phyloP scores from a whole-genome alignment of 2,888 invertebrate species.

The Steromphala cineraria region DNA sequence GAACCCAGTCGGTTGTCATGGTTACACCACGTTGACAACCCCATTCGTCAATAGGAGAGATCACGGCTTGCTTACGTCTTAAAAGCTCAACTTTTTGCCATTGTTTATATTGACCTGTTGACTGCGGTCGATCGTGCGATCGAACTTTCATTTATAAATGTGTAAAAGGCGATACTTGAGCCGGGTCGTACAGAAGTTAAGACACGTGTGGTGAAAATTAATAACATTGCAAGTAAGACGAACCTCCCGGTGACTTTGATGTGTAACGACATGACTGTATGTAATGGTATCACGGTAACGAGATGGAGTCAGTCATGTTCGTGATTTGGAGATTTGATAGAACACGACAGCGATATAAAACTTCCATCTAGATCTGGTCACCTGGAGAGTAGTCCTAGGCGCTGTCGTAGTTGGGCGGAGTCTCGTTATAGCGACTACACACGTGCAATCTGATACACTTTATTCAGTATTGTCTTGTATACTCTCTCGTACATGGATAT shows the following conservation, averaged over 20 bases:
- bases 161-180: background rate
- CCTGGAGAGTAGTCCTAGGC: too few species aligned
- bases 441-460: too few species aligned
- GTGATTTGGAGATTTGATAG: background rate
- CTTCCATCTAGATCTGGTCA: too few species aligned
- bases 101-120: constrained; percentile 2
- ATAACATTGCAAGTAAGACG: background rate
- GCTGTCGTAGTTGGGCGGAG: too few species aligned
- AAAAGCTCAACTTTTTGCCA: background rate
- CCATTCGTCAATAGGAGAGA: background rate
- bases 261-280: background rate
- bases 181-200: background rate
- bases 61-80: background rate
- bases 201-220: background rate
- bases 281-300: background rate
- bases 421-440: too few species aligned
- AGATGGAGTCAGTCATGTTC: background rate
- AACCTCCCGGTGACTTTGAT: background rate
- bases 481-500: too few species aligned
- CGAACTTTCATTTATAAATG: constrained; percentile 10
- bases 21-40: background rate
- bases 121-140: background rate
- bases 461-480: too few species aligned
- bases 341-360: background rate
- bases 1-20: background rate